These are phyloP conservation scores for Dicaeum eximium DNA, from an alignment of 2,113 vertebrate genomes.

Conservation along the genomic window DNA sequence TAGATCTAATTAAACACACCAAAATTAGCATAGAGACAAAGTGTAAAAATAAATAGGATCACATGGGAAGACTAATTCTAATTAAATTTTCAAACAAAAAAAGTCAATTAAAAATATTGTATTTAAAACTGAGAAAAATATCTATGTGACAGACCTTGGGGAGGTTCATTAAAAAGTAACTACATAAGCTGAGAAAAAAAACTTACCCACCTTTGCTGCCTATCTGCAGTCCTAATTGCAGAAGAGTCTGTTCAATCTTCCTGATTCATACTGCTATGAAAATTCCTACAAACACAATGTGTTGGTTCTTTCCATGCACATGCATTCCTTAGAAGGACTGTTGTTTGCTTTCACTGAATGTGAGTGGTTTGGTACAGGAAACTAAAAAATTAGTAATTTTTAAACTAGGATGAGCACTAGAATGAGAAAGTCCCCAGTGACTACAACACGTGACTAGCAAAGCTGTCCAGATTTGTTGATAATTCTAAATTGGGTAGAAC, in stretches of 20 bases:
- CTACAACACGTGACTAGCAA: not conserved
- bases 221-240: not conserved
- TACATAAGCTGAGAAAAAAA: not conserved
- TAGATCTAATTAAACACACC: constrained; percentile 24
- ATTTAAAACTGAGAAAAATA: not conserved
- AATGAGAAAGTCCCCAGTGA: not conserved
- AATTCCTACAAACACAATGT: not conserved
- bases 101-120: not conserved
- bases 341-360: not conserved
- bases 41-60: not conserved
- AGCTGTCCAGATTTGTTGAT: not conserved
- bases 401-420: not conserved
- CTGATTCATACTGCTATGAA: not conserved
- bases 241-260: not conserved
- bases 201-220: not conserved
- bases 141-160: not conserved
- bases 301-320: not conserved
- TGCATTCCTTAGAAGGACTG: not conserved
- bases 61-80: not conserved
- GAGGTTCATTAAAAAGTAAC: not conserved
- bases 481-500: not conserved
- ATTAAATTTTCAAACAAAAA: not conserved
- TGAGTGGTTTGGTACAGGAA: not conserved
- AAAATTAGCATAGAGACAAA: not conserved
- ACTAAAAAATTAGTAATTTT: not conserved